Evolutionary conservation across 2,113 vertebrate genomes (phyloP).

Genomic region (Okapia johnstoni): DNA sequence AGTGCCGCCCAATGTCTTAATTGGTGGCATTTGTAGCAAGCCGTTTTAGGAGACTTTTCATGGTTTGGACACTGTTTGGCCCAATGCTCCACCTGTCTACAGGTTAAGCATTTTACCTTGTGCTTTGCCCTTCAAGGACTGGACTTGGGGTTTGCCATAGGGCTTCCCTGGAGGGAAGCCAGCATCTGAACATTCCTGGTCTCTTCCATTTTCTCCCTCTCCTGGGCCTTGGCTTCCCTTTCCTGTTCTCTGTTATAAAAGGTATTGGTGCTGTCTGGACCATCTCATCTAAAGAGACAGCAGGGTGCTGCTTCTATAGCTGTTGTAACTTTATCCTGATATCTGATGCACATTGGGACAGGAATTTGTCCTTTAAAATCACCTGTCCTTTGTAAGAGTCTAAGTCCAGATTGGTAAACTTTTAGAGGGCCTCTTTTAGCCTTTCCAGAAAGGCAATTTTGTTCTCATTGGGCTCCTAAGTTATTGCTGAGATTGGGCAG

Average conservation of each 20-base stretch:
- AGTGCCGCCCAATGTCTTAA: neutral
- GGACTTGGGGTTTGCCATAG: neutral
- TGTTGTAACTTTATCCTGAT: neutral
- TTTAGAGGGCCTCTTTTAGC: neutral
- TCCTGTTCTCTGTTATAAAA: neutral
- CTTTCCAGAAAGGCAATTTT: neutral
- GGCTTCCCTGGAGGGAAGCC: neutral
- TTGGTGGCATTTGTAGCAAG: neutral
- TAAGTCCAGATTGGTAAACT: neutral
- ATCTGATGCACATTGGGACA: neutral
- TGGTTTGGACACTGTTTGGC: neutral
- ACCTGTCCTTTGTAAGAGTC: neutral
- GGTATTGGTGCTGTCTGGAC: neutral
- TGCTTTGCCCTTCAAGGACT: neutral
- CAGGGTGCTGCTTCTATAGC: neutral
- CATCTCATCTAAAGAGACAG: neutral
- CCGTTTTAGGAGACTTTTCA: neutral
- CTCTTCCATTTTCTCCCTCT: neutral
- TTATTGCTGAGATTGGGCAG: neutral
- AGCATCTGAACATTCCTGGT: neutral
- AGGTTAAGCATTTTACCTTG: neutral
- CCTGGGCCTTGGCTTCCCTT: neutral
- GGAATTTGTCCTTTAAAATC: neutral
- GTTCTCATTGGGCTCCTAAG: neutral
- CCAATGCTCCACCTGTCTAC: rapidly evolving